Evolutionary conservation across 1,140 invertebrate species (phyloP), one percentile per base, ranked within the genome.

Genomic region (Spodoptera frugiperda): DNA sequence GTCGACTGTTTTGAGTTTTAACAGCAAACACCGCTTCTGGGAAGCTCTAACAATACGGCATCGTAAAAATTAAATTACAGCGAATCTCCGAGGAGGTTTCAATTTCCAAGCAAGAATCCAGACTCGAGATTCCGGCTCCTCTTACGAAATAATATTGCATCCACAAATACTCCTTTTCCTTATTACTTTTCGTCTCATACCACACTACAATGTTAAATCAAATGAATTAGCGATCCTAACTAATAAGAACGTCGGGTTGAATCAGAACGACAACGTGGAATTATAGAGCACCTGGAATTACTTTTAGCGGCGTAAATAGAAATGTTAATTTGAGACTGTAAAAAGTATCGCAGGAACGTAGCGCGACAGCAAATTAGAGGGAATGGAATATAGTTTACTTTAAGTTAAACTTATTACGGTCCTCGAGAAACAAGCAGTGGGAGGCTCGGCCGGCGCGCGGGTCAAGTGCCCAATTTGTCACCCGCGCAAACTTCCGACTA

Each of bases 401-500:
- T 87, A 93, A 93, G 91, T 94, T 94, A 92, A 94, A 94, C 90
- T 94, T 94, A 94, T 94, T 94, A 93, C 91, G 91, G 90, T 91
- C 84, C 91, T 93, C 87, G 83, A 89, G 90, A 85, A 91, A 93
- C 91, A 92, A 91, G 87, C 87, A 86, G 88, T 89, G 84, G 89
- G 85, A 90, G 89, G 85, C 87, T 87, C 85, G 87, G 84, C 83
- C 86, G 82, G 84, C 84, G 85, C 84, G 88, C 90, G 90, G 91
- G 91, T 94, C 92, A 94, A 94, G 92, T 93, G 90, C 91, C 92
- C 91, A 94, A 94, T 94, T 94, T 94, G 92, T 94, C 92, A 94
- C 91, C 87, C 90, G 89, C 84, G 87, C 89, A 91, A 93, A 92
- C 91, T 92, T 93, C 89, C 89, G 80, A 88, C 89, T 87, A 89